Evolutionary conservation across 37 sponge, comb jelly and placozoan species (phyloP), one percentile per base, ranked within the genome.

Genomic region (Petrosia ficiformis): DNA sequence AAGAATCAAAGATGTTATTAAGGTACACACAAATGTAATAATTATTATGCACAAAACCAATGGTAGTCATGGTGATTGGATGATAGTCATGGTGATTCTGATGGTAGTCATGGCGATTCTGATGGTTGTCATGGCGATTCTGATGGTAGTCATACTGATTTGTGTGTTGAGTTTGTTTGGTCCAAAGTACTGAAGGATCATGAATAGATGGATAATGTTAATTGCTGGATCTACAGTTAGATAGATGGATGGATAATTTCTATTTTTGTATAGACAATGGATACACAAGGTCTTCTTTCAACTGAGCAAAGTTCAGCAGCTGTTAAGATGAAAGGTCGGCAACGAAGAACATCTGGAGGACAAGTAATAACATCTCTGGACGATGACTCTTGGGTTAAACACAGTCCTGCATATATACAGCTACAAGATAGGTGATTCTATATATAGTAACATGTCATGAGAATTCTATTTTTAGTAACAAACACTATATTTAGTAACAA

Each of bases 191-290:
- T n/a, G n/a, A n/a, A n/a, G n/a, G n/a, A n/a, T n/a, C n/a, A n/a
- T n/a, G n/a, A n/a, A n/a, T n/a, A n/a, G n/a, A n/a, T n/a, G n/a
- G n/a, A n/a, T n/a, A n/a, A n/a, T n/a, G n/a, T 22, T 38, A 54
- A 57, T 38, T n/a, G n/a, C n/a, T n/a, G n/a, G n/a, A n/a, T n/a
- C 85, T 14, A 56, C 44, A 29, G 80, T 68, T 32, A 73, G 73
- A 36, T 78, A 74, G 1, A 36, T 59, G n/a, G n/a, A n/a, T n/a
- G n/a, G n/a, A n/a, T n/a, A n/a, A n/a, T 90, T 39, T 72, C 76
- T 66, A 71, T 73, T 25, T 57, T 61, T 42, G 24, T 79, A 26
- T 75, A 89, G 80, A 79, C 84, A 21, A 83, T 87, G 88, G 42
- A 87, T 34, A 38, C 81, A 16, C 38, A 74, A 0, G 86, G 86